phyloP scores from a whole-genome alignment of 2,888 invertebrate genomes.

The Matsumyia berberina region DNA sequence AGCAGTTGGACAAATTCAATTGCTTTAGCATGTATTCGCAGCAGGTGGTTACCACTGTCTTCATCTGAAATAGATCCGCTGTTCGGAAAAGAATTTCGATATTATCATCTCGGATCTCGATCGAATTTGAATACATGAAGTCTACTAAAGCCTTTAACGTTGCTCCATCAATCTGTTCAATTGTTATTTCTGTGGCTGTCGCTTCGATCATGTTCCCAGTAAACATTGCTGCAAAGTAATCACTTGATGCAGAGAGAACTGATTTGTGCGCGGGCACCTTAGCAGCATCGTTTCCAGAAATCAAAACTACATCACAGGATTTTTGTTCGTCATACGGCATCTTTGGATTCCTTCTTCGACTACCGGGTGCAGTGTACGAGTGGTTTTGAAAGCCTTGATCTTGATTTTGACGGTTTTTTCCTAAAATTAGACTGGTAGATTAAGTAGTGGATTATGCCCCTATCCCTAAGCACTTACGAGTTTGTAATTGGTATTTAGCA shows the following conservation, averaged over 20 bases:
- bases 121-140: slow-evolving; percentile 3
- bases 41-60: slow-evolving; percentile 15
- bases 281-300: background rate
- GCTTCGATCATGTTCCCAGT: background rate
- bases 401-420: no score
- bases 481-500: no score
- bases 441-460: no score
- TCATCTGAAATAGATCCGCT: slow-evolving; percentile 19
- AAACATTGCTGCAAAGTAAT: slow-evolving; percentile 22
- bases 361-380: background rate
- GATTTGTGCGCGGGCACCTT: slow-evolving; percentile 18
- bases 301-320: slow-evolving; percentile 22
- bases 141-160: slow-evolving; percentile 8
- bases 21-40: slow-evolving; percentile 28
- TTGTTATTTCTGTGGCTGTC: background rate
- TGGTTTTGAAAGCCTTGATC: no score
- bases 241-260: slow-evolving; percentile 11
- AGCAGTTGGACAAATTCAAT: slow-evolving; percentile 38
- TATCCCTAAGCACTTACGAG: no score
- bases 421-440: no score
- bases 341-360: background rate
- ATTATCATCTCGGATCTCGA: background rate
- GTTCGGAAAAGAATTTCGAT: background rate
- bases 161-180: background rate
- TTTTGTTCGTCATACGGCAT: background rate